A percentile compares a stretch with the other conserved stretches of the same genome.
Conservation (phyloP, 1,140 invertebrate species). For the Heliothis subflexa region DNA sequence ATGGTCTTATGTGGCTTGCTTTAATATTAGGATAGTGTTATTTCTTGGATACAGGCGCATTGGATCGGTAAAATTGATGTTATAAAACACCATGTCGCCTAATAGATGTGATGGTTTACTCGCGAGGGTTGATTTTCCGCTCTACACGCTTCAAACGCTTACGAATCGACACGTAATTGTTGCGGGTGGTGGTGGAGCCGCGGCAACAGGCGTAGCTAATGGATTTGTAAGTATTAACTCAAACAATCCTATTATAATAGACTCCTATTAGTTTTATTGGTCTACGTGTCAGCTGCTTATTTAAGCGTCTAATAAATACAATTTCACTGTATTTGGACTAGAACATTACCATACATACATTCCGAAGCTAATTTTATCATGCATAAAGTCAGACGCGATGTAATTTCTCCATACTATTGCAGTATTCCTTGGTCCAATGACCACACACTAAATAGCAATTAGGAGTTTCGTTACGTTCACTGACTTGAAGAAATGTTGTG, state of each 20-base stretch:
- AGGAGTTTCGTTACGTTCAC: conserved; percentile 1
- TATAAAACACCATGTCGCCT: conserved; percentile 78
- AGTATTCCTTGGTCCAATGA: conserved; percentile 9
- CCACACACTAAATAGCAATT: neutral
- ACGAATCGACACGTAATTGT: conserved; percentile 97
- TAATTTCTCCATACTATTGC: conserved; percentile 2
- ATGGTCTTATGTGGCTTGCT: conserved; percentile 67
- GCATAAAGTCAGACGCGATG: conserved; percentile 7
- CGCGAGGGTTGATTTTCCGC: conserved; percentile 96
- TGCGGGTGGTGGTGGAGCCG: conserved; percentile 97
- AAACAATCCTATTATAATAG: neutral
- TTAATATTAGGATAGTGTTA: conserved; percentile 62
- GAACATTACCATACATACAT: conserved; percentile 3
- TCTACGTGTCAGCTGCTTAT: conserved; percentile 47
- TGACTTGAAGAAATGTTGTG: neutral
- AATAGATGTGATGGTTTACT: conserved; percentile 89
- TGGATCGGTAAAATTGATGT: conserved; percentile 60
- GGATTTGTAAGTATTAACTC: conserved; percentile 92
- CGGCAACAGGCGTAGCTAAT: conserved; percentile 98
- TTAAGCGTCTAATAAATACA: conserved; percentile 20
- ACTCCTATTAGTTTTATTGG: neutral
- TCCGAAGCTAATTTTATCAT: neutral
- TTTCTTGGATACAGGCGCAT: conserved; percentile 37
- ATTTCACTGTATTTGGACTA: neutral
- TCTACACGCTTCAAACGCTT: conserved; percentile 96